Conservation (phyloP, 2,888 invertebrate genomes). For the Agriotes lineatus region DNA sequence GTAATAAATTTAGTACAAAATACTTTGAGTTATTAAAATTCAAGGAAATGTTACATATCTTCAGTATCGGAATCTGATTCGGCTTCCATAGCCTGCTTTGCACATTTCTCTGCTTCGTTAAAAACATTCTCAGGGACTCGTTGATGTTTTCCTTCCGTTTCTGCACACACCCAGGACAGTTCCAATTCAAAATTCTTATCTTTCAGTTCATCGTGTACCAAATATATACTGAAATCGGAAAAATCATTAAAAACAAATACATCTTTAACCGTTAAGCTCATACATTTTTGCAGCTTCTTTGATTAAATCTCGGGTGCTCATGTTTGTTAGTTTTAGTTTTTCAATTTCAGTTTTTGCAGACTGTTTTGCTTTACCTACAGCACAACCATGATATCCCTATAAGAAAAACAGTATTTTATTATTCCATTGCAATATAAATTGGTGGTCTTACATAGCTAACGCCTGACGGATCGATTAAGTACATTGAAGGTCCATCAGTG, state of each 20-base stretch:
- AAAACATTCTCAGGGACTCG: conserved; percentile 82
- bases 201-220: conserved; percentile 94
- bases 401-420: too few species aligned
- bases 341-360: conserved; percentile 99
- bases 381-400: conserved; percentile 96
- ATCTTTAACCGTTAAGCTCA: too few species aligned
- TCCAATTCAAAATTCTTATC: conserved; percentile 96
- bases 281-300: conserved; percentile 96
- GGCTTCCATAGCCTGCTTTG: conserved; percentile 90
- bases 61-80: conserved; percentile 88
- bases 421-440: too few species aligned
- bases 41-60: conserved; percentile 70
- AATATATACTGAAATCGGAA: conserved; percentile 77
- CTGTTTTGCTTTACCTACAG: conserved; percentile 98
- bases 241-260: too few species aligned
- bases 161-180: conserved; percentile 92
- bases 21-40: conserved; percentile 32
- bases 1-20: conserved; percentile 34
- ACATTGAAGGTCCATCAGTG: conserved; percentile 86
- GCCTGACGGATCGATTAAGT: conserved; percentile 97
- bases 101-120: conserved; percentile 87
- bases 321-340: conserved; percentile 89
- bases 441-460: conserved; percentile 92
- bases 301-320: conserved; percentile 87
- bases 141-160: conserved; percentile 83